A percentile compares a stretch with the other conserved stretches of the same genome.
phyloP scores from a whole-genome alignment of 1,140 invertebrate genomes.

The Aphaenogaster ashmeadi region DNA sequence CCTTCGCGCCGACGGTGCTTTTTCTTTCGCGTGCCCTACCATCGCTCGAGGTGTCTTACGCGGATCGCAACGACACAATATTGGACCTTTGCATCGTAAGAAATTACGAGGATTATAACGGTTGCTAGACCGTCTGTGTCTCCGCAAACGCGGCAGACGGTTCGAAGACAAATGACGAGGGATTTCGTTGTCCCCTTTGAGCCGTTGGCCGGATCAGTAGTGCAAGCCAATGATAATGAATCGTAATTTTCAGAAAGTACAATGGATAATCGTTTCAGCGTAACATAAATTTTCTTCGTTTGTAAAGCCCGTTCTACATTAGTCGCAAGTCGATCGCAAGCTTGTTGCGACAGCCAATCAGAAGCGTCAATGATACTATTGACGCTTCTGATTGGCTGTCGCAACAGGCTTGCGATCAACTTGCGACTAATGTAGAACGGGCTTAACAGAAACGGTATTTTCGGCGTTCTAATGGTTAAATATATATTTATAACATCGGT shows the following conservation, averaged over 20 bases:
- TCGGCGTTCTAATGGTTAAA: neutral
- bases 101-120: slow-evolving; percentile 58
- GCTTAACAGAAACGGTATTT: neutral
- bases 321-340: no score
- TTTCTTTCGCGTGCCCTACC: slow-evolving; percentile 44
- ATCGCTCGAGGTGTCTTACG: slow-evolving; percentile 39
- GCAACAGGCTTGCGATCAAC: no score
- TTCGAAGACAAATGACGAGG: slow-evolving; percentile 4
- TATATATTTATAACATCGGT: neutral
- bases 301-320: no score
- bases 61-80: slow-evolving; percentile 18
- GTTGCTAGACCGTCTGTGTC: neutral
- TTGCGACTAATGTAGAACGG: no score
- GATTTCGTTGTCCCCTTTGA: neutral
- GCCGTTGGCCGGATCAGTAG: neutral
- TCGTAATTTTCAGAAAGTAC: neutral
- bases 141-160: neutral
- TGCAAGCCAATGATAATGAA: neutral
- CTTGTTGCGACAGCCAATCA: no score
- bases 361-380: no score
- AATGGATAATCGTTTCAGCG: neutral
- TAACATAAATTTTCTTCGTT: neutral
- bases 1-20: slow-evolving; percentile 50
- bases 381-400: no score
- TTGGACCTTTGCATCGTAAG: slow-evolving; percentile 32